These are phyloP conservation scores for Lucinisca nassula DNA, from an alignment of 2,888 invertebrate species.

Conservation along the genomic window DNA sequence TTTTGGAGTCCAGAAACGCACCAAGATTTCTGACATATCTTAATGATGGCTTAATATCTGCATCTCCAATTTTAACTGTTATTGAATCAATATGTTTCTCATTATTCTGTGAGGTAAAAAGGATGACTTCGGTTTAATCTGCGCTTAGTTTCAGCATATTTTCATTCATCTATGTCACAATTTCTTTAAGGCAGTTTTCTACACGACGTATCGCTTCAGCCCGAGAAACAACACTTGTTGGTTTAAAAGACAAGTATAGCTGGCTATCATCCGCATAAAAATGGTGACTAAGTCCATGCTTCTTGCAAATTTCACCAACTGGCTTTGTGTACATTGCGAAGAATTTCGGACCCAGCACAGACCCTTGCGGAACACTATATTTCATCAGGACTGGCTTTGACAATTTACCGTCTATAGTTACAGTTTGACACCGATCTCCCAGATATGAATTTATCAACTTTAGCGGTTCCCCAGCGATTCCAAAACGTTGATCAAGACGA, in stretches of 20 bases:
- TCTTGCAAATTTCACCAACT: constrained; percentile 49
- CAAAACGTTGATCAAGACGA: constrained; percentile 28
- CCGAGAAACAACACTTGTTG: not conserved
- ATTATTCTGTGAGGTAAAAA: constrained; percentile 26
- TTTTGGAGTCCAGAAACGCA: constrained; percentile 31
- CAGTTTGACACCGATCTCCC: constrained; percentile 34
- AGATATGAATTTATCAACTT: constrained; percentile 54
- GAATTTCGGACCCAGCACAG: constrained; percentile 36
- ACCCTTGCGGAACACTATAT: constrained; percentile 38
- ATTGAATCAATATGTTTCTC: not conserved
- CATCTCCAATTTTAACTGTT: not conserved
- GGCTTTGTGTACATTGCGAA: constrained; percentile 45
- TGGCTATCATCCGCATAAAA: constrained; percentile 62
- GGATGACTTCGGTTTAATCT: constrained; percentile 33
- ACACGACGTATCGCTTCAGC: constrained; percentile 18
- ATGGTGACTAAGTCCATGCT: constrained; percentile 51
- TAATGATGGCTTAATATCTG: constrained; percentile 15
- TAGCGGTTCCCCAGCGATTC: constrained; percentile 45
- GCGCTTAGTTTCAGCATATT: constrained; percentile 41
- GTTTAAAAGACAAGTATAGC: constrained; percentile 42
- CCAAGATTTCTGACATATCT: constrained; percentile 50
- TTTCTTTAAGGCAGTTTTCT: constrained; percentile 33
- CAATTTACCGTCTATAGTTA: constrained; percentile 40
- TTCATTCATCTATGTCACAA: constrained; percentile 37
- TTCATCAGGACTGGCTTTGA: constrained; percentile 35